Percentiles rank a stretch among this genome's conserved stretches.
phyloP scores from a whole-genome alignment of 2,888 invertebrate species.

The Chloromyia formosa region DNA sequence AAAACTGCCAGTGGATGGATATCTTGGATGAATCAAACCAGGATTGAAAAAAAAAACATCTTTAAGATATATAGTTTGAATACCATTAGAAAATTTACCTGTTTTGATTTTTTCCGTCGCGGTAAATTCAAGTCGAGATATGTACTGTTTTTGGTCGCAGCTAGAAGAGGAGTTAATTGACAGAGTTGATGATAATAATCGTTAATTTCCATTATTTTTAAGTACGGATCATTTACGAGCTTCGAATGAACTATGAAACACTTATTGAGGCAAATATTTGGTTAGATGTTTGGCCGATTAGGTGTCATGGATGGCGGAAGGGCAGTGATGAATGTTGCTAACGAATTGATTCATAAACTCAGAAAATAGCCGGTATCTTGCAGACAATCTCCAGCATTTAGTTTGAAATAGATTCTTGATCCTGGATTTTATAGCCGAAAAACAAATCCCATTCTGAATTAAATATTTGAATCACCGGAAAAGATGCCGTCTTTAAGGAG shows the following conservation, averaged over 20 bases:
- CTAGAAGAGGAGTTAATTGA: constrained; percentile 16
- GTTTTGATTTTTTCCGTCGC: not conserved
- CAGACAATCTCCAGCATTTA: too few species aligned
- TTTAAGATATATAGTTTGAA: not conserved
- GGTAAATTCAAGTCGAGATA: too few species aligned
- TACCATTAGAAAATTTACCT: constrained; percentile 24
- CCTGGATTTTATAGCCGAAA: too few species aligned
- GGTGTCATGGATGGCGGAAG: not conserved
- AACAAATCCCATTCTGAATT: too few species aligned
- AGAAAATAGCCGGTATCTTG: too few species aligned
- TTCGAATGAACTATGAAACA: not conserved
- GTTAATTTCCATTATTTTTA: constrained; percentile 32
- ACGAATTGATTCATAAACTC: not conserved
- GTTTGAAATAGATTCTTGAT: too few species aligned
- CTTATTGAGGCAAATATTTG: constrained; percentile 4
- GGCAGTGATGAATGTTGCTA: not conserved
- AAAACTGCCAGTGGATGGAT: not conserved
- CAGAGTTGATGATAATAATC: not conserved
- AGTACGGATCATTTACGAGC: constrained; percentile 7
- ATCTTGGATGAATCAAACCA: too few species aligned
- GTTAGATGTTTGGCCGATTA: not conserved
- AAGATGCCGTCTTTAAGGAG: too few species aligned
- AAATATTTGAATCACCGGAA: too few species aligned
- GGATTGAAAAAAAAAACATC: too few species aligned
- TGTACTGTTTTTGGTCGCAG: too few species aligned